Evolutionary conservation across 1,140 invertebrate genomes (phyloP).

Genomic region (Drosophila sp.): DNA sequence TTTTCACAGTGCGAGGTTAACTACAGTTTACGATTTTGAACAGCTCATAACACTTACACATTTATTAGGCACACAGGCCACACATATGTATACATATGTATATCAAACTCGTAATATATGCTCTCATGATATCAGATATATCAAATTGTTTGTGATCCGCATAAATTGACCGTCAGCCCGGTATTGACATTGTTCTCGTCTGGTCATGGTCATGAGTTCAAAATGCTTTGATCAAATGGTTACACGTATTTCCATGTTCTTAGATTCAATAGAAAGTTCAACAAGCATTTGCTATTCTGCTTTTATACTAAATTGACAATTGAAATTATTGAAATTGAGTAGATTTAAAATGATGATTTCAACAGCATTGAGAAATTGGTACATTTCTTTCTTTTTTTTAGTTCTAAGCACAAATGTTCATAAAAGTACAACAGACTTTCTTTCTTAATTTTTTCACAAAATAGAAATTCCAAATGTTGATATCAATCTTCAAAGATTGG

Average conservation of each 20-base stretch:
- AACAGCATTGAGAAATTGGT: neutral
- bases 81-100: conserved; percentile 5
- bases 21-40: conserved; percentile 14
- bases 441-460: too few species aligned
- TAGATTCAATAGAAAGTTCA: neutral
- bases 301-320: neutral
- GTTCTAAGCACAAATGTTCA: neutral
- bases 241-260: conserved; percentile 1
- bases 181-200: conserved; percentile 4
- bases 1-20: conserved; percentile 13
- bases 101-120: conserved; percentile 7
- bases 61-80: conserved; percentile 10
- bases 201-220: conserved; percentile 3
- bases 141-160: conserved; percentile 5
- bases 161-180: conserved; percentile 1
- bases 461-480: too few species aligned
- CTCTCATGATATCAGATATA: conserved; percentile 6
- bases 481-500: neutral
- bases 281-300: neutral
- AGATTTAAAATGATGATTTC: neutral
- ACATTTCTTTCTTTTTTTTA: neutral
- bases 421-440: too few species aligned
- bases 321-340: neutral
- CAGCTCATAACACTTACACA: conserved; percentile 13
- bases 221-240: conserved; percentile 4